Evolutionary conservation across 2,888 invertebrate genomes (phyloP), one percentile per base, ranked within the genome.

Genomic region (Quadriops clusia): DNA sequence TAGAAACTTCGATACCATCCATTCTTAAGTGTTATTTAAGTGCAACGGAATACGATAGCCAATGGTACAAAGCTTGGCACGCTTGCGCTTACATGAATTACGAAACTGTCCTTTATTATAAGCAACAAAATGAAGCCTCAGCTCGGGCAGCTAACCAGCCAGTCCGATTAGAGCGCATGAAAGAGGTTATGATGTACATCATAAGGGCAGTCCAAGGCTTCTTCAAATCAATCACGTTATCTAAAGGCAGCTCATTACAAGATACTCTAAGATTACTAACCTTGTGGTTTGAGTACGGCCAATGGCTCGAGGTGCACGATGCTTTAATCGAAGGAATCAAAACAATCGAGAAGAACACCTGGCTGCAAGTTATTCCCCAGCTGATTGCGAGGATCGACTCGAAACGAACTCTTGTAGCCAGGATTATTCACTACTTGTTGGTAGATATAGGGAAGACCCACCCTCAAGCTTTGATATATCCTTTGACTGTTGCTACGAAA

Each of bases 311-410:
- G 44, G 95, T 98, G 0, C 85, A 91, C 53, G 91, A 94, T 41
- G 91, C 93, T 0, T 73, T 99, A 20, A 72, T 80, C 1, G 93
- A 91, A 45, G 94, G 94, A 2, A 83, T 97, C 42, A 75, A 86
- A 44, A 74, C 84, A 2, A 93, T 97, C 21, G 91, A 94, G 53
- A 90, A 98, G 37, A 93, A 95, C 51, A 97, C 94, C 3, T 99
- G 98, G 98, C 68, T 99, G 6, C 97, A 98, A 70, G 95, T 99
- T 0, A 95, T 99, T 44, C 98, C 98, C 0, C 98, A 99, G 57
- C 65, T 99, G 16, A 98, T 99, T 42, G 97, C 98, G 1, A 73
- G 98, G 30, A 95, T 99, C 38, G 98, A 99, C 53, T 93, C 93
- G 0, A 86, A 86, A 0, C 69, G 91, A 17, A 77, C 80, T 30